Evolutionary conservation across 2,113 vertebrate genomes (phyloP), one percentile per base, ranked within the genome.

Genomic region (Pterophyllum scalare): DNA sequence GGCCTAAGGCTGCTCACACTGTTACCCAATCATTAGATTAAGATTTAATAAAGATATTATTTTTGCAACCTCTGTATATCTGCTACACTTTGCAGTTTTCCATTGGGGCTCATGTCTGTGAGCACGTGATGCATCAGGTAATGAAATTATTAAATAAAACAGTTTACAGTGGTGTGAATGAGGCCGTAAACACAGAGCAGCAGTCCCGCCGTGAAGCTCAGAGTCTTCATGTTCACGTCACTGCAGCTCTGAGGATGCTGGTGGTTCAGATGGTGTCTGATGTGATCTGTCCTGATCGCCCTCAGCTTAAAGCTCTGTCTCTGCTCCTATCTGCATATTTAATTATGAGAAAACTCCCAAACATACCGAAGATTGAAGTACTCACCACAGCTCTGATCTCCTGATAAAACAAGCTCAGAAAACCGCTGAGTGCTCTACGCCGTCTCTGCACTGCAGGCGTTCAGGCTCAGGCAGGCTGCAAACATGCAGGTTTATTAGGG

Each of bases 401-500:
- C 20, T 64, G 61, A 64, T 8, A 38, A 38, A 64, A 38, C 33
- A 64, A 64, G 61, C 33, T 14, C 10, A 64, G 38, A 64, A 7
- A 38, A 64, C 33, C 60, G 1, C 60, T 38, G 10, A 1, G 2
- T 38, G 0, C 2, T 35, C 11, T 0, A n/a, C 31, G n/a, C 10
- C 0, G 35, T n/a, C 33, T 28, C 28, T 28, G 28, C 3, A 1
- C 28, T 3, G 28, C 28, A 28, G 3, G 5, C 28, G 1, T 33
- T 33, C 33, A 33, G 33, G 33, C 6, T 33, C 6, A 7, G 6
- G 6, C 6, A 7, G 2, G 33, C 6, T 33, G 6, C 33, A 33
- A 33, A 33, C 7, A 33, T 28, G 1, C 28, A 28, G 28, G 31
- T 60, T 60, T 60, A 20, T 0, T 1, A 60, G 10, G 31, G 28